Conservation (phyloP, 2,888 invertebrate genomes). For the Cremastinae sp. region DNA sequence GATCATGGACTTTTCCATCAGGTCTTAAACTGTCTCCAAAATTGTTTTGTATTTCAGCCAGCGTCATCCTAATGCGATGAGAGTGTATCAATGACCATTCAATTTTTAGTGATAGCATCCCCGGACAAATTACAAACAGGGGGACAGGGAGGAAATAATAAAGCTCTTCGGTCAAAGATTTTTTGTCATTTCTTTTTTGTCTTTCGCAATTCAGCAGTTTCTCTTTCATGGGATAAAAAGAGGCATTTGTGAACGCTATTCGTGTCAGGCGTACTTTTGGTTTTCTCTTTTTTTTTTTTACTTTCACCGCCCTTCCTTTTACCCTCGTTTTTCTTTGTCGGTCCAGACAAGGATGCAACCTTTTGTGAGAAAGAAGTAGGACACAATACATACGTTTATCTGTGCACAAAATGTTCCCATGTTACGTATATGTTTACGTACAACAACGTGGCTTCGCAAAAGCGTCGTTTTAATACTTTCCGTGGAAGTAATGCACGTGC, state of each 20-base stretch:
- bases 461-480: conserved; percentile 68
- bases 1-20: conserved; percentile 27
- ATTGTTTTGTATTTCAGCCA: conserved; percentile 2
- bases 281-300: conserved; percentile 39
- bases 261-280: conserved; percentile 43
- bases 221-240: conserved; percentile 62
- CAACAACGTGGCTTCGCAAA: conserved; percentile 48
- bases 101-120: conserved; percentile 31
- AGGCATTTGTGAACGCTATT: conserved; percentile 56
- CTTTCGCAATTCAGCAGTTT: conserved; percentile 46
- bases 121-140: conserved; percentile 1
- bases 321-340: conserved; percentile 65
- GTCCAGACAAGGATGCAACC: conserved; percentile 65
- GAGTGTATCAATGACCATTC: conserved; percentile 35
- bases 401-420: conserved; percentile 18
- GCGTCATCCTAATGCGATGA: conserved; percentile 20
- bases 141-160: conserved; percentile 5
- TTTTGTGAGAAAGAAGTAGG: conserved; percentile 69
- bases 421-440: conserved; percentile 39
- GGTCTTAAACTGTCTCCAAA: conserved; percentile 21
- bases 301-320: conserved; percentile 17
- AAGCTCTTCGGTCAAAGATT: conserved; percentile 25
- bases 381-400: conserved; percentile 63
- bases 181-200: conserved; percentile 30
- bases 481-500: conserved; percentile 68